Base-by-base conservation (phyloP, 1,140 invertebrate genomes). In the Streblospio benedicti region DNA sequence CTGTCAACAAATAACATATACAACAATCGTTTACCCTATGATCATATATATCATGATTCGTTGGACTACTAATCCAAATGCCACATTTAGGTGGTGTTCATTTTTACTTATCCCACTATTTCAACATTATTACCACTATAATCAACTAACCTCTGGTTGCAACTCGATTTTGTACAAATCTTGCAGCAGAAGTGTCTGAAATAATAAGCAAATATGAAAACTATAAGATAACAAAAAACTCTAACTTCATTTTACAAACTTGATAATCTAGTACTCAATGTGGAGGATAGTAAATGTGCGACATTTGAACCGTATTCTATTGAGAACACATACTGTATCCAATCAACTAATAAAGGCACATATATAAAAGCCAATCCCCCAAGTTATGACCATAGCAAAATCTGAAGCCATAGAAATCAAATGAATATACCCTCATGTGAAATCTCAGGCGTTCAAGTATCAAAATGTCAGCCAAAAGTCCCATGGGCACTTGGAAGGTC, bases 391-490 rank as follows among this genome's bases (percentile, higher is more conserved):
- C n/a, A 32, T 57, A 4, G 38, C 28, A 43, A 59, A 63, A 35
- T 63, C 52, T 30, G 47, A 52, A 23, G 54, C 16, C 12, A 56
- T 57, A 18, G 65, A 33, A 23, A 14, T 9, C 6, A 62, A 53
- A 16, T 44, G 27, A 28, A 30, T 30, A 30, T 43, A 65, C 69
- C 67, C 66, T 74, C 72, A 51, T 76, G 71, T 57, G 69, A 65
- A 55, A 67, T 61, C 41, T 73, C 52, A 49, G 65, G 69, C 12
- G 72, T 59, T 43, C 60, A 53, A 63, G n/a, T n/a, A n/a, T n/a
- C n/a, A 71, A 76, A 49, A 74, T 38, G 25, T 69, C 63, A 12
- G 62, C 59, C 33, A 71, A 25, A 2, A 74, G 57, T 23, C 65
- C 64, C n/a, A 47, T 64, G 71, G 72, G 61, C 30, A 44, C 67